phyloP scores from a whole-genome alignment of 53 echinoderm and acorn worm species.

The Holothuria scabra region DNA sequence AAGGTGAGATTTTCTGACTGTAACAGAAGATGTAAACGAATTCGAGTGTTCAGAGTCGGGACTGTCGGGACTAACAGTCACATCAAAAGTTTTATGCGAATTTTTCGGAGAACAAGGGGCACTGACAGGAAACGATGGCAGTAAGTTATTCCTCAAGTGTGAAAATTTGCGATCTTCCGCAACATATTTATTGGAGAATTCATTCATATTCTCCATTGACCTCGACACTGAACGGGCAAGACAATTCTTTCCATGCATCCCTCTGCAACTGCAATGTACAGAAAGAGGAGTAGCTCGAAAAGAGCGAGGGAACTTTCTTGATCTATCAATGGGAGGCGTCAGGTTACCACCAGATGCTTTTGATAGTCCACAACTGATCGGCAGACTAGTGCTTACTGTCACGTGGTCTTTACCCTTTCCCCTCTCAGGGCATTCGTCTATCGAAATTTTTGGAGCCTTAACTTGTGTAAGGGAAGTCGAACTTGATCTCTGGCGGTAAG shows the following conservation, averaged over 20 bases:
- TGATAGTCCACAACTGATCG: background rate
- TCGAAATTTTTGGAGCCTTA: conserved; percentile 18
- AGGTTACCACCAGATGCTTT: background rate
- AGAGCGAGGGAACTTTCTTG: conserved; percentile 10
- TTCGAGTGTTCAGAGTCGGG: background rate
- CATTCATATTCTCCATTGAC: conserved; percentile 33
- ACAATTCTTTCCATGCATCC: conserved; percentile 5
- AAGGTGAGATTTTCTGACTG: conserved; percentile 8
- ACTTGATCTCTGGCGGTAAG: conserved; percentile 26
- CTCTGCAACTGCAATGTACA: background rate
- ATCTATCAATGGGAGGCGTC: conserved; percentile 30
- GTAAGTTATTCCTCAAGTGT: background rate
- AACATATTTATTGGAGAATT: background rate
- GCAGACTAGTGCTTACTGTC: background rate
- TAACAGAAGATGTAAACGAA: background rate
- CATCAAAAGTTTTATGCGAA: conserved; percentile 4
- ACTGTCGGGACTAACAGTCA: background rate
- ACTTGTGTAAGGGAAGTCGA: conserved; percentile 16
- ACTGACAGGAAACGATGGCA: conserved; percentile 19
- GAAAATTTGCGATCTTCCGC: background rate
- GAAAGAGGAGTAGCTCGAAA: background rate
- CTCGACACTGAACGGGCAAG: background rate
- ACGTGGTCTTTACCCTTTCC: background rate
- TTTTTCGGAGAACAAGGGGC: conserved; percentile 19
- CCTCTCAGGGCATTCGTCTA: conserved; percentile 15